These are phyloP conservation scores for Xenopus laevis DNA, from an alignment of 2,113 vertebrate species.

Conservation along the genomic window DNA sequence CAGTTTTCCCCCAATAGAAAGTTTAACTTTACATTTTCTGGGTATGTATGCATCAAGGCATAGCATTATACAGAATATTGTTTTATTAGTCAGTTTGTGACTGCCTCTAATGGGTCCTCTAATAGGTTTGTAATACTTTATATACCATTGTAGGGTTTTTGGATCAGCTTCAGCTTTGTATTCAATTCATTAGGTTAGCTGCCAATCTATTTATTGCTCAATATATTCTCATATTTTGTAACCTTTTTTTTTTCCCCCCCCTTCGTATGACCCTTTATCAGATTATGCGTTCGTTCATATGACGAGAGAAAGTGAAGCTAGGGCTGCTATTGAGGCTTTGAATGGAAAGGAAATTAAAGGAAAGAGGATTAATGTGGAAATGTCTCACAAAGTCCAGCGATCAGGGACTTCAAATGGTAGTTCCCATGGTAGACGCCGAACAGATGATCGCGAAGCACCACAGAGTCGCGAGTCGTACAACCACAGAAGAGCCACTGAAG, in stretches of 20 bases:
- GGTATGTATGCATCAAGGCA: too few species aligned
- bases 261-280: slow-evolving; percentile 76
- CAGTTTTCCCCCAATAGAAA: too few species aligned
- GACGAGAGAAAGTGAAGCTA: slow-evolving; percentile 95
- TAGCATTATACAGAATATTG: too few species aligned
- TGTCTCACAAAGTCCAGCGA: slow-evolving; percentile 92
- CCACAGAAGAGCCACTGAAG: slow-evolving; percentile 53
- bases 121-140: too few species aligned
- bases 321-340: slow-evolving; percentile 91
- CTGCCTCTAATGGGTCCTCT: too few species aligned
- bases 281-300: slow-evolving; percentile 98
- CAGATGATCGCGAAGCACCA: slow-evolving; percentile 55
- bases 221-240: not conserved
- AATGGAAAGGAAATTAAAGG: slow-evolving; percentile 95
- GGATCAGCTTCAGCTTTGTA: too few species aligned
- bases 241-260: not conserved
- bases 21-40: too few species aligned
- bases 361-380: slow-evolving; percentile 90
- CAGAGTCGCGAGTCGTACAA: slow-evolving; percentile 53
- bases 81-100: too few species aligned
- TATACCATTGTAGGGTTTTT: too few species aligned
- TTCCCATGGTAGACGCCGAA: slow-evolving; percentile 59
- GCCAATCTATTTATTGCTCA: too few species aligned
- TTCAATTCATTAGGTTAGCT: too few species aligned
- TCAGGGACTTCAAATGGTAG: slow-evolving; percentile 70